Percentiles rank a stretch among this genome's conserved stretches.
Conservation (phyloP, 2,113 vertebrate genomes). For the Scortum barcoo region DNA sequence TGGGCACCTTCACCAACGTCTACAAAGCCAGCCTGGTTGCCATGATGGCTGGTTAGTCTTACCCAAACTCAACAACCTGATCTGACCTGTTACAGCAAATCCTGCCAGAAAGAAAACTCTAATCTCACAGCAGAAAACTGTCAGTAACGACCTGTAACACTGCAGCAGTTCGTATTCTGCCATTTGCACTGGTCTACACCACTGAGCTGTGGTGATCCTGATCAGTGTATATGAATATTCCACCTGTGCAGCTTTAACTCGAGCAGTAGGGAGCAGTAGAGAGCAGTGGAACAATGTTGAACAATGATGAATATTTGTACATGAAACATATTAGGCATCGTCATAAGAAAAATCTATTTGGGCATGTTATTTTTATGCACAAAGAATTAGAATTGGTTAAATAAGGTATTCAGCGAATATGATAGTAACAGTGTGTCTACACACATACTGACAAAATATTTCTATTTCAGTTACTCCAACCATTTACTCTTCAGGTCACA, state of each 20-base stretch:
- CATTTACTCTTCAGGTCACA: too few relatives aligned
- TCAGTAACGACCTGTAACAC: too few relatives aligned
- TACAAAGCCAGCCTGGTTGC: slow-evolving; percentile 96
- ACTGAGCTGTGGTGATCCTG: too few relatives aligned
- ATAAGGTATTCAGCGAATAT: too few relatives aligned
- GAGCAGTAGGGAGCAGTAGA: too few relatives aligned
- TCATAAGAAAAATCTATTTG: not conserved
- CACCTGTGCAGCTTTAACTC: too few relatives aligned
- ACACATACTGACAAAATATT: not conserved
- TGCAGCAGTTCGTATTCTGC: too few relatives aligned
- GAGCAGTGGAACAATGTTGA: not conserved
- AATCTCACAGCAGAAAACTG: too few relatives aligned
- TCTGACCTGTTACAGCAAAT: not conserved
- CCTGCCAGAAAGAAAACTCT: not conserved
- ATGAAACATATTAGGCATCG: not conserved
- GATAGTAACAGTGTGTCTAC: too few relatives aligned
- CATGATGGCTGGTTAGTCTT: slow-evolving; percentile 96
- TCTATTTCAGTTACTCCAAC: not conserved
- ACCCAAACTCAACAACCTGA: not conserved
- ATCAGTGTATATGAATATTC: too few relatives aligned
- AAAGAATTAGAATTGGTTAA: too few relatives aligned
- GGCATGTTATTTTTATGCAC: not conserved
- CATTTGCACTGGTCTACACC: too few relatives aligned
- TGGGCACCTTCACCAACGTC: slow-evolving; percentile 92
- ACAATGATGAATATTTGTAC: not conserved